Base-by-base conservation (phyloP, 2,888 invertebrate genomes). In the Drosophila engyochracea region DNA sequence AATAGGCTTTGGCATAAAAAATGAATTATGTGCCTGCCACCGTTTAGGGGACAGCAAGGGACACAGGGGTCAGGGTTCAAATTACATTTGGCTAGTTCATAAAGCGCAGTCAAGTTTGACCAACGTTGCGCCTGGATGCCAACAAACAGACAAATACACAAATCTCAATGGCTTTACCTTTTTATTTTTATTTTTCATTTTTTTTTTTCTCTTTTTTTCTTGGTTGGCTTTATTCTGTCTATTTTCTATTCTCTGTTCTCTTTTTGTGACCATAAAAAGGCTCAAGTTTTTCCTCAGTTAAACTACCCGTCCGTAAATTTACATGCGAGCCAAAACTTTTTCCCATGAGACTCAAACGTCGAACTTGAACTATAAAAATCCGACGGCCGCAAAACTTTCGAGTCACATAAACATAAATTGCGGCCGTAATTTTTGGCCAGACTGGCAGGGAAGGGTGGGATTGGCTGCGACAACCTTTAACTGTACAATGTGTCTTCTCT, bases 321-420 rank as follows among this genome's bases (percentile, higher is more conserved):
- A 76, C 81, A 88, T 84, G 74, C 71, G 25, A 74, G 44, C 62
- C 57, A 53, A 81, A 76, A 53, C 59, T 77, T 79, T 65, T 33
- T 61, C 59, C 70, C 63, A 10, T 28, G 66, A 9, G 66, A 70
- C 73, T 80, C 62, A 74, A 81, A 71, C 61, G 85, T 76, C 85
- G 81, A 88, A 88, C 85, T 89, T 79, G 82, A 86, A 84, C 87
- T 85, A 88, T 82, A 85, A 89, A 88, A 88, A 85, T 74, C 74
- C 73, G 75, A 54, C 57, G 53, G 76, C 77, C 84, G 67, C 65
- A 74, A 78, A 89, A 86, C 73, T 87, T 85, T 83, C 71, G 72
- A 81, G 83, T 87, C 83, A 79, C 82, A 87, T 90, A 87, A 90
- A 90, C 87, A 89, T 91, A 91, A 91, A 91, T 90, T 89, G 85